Conservation (phyloP, 2,888 invertebrate species). For the Therioaphis trifolii region DNA sequence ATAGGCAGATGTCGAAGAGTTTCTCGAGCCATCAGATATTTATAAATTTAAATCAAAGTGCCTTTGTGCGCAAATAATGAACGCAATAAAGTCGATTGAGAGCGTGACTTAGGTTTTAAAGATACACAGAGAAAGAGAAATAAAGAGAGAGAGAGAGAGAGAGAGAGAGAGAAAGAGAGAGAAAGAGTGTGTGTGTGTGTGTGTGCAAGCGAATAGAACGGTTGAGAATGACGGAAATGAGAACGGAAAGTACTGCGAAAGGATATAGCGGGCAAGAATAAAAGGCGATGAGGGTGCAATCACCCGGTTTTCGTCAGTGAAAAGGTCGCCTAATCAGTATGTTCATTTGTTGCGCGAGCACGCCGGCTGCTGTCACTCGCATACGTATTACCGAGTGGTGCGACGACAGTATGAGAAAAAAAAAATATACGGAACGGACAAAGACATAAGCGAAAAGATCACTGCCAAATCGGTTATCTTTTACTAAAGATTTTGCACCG, state of each 20-base stretch:
- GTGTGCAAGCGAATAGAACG: too few species aligned
- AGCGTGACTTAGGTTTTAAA: slow-evolving; percentile 22
- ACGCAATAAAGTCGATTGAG: slow-evolving; percentile 25
- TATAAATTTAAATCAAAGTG: slow-evolving; percentile 36
- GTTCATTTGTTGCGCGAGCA: slow-evolving; percentile 57
- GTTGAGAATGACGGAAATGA: not conserved
- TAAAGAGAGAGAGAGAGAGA: not conserved
- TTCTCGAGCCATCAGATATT: not conserved
- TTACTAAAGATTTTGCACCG: slow-evolving; percentile 35
- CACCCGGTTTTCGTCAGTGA: slow-evolving; percentile 34
- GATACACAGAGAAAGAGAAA: not conserved
- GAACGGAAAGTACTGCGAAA: slow-evolving; percentile 31
- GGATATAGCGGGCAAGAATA: slow-evolving; percentile 2
- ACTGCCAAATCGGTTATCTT: slow-evolving; percentile 57
- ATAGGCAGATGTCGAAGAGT: not conserved
- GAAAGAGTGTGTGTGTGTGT: too few species aligned
- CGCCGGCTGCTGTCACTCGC: slow-evolving; percentile 44
- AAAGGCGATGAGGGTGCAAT: slow-evolving; percentile 42
- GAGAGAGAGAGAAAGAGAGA: not conserved
- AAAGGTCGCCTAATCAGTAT: slow-evolving; percentile 59
- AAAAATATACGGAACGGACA: slow-evolving; percentile 38
- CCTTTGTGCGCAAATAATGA: not conserved
- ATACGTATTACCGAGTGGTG: not conserved
- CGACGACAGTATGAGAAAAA: not conserved
- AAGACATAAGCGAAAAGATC: slow-evolving; percentile 52